Percentiles rank a stretch among this genome's conserved stretches.
These are phyloP conservation scores for Helogale parvula DNA, from an alignment of 2,113 vertebrate genomes.

Conservation along the genomic window DNA sequence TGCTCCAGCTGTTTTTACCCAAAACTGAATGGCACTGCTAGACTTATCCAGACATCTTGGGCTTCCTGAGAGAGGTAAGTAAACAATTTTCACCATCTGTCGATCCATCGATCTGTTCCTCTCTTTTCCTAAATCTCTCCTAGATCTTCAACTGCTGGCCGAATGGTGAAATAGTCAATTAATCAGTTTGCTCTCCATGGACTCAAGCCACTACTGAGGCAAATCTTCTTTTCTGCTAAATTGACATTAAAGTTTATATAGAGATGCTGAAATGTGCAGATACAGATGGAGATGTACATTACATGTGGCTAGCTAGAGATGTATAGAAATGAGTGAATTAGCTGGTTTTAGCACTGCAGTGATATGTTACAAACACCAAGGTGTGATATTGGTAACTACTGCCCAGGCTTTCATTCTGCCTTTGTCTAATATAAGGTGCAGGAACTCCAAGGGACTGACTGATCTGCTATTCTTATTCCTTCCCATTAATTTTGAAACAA, in stretches of 20 bases:
- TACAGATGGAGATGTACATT: neutral
- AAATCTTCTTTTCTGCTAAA: neutral
- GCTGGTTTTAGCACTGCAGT: neutral
- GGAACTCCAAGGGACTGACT: neutral
- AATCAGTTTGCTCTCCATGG: neutral
- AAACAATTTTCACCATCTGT: neutral
- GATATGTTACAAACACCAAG: neutral
- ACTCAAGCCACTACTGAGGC: neutral
- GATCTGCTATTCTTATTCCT: neutral
- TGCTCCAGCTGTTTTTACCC: neutral
- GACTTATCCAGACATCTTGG: neutral
- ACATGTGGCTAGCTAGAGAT: neutral
- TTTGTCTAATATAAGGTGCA: neutral
- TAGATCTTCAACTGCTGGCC: neutral
- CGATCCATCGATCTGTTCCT: neutral
- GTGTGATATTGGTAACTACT: too few species aligned
- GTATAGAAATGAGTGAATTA: neutral
- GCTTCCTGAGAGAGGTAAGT: neutral
- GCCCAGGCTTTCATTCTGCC: neutral
- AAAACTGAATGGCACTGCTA: neutral
- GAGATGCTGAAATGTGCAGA: neutral
- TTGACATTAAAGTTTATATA: neutral
- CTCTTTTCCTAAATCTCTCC: neutral
- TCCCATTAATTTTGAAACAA: neutral
- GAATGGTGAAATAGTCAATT: neutral